Base-by-base conservation (phyloP, 2,113 vertebrate genomes). In the Cyrtonyx montezumae region DNA sequence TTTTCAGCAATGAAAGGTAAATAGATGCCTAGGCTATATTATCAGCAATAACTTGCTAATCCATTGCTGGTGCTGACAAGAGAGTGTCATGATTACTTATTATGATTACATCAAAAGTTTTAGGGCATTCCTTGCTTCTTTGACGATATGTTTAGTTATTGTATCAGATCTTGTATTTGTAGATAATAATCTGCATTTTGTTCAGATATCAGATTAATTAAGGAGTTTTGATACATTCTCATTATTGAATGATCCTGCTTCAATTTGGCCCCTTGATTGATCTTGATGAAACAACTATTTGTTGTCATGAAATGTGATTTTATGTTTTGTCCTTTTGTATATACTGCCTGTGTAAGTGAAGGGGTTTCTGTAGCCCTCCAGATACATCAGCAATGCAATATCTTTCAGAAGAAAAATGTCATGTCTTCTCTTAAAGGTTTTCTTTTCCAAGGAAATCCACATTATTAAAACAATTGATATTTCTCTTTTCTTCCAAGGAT, bases 161-260 rank as follows among this genome's bases (percentile, higher is more conserved):
- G 53, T 88, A 78, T 84, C 73, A 78, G 56, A 67, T 88, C 69
- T 90, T 6, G 3, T 81, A 86, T 71, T 67, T 74, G 43, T 20
- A 67, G 61, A 80, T 83, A 91, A 90, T 46, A 84, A 93, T 88
- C 70, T 87, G 53, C 69, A 71, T 87, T 84, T 91, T 20, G 43
- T 94, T 92, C 89, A 94, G 75, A 79, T 84, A 94, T 79, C 87
- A 94, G 74, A 93, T 94, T 96, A 93, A 94, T 94, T 88, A 89
- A 73, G 62, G 48, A 53, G 25, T 94, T 94, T 89, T 78, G 84
- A 34, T 79, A 69, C 84, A 62, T 91, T 79, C 70, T 91, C 75
- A 73, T 89, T 75, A 79, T 70, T 69, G 66, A 69, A 69, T 62
- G 62, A 81, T 94, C 78, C 56, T 89, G 43, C 70, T 92, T 93